Percentiles rank a stretch among this genome's conserved stretches.
Conservation (phyloP, 2,797 vertebrate genomes). For the Trichosurus vulpecula region DNA sequence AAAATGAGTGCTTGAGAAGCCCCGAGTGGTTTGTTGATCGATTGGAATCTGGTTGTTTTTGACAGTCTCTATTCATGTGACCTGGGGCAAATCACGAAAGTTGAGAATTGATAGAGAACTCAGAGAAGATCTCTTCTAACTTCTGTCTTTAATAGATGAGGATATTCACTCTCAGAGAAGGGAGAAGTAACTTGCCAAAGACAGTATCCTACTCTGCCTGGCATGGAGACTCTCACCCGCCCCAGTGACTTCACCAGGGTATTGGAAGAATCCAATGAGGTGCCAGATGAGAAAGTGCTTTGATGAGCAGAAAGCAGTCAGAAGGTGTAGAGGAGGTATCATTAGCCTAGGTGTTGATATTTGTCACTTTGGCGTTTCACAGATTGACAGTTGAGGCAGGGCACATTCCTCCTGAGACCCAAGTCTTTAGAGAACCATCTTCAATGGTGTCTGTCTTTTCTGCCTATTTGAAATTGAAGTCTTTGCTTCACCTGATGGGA, state of each 20-base stretch:
- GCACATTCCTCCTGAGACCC: not conserved
- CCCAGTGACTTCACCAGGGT: constrained; percentile 23
- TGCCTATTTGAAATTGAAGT: not conserved
- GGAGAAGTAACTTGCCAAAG: not conserved
- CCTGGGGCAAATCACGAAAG: not conserved
- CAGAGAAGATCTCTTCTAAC: constrained; percentile 18
- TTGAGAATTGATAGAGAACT: constrained; percentile 61
- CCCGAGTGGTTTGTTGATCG: constrained; percentile 65
- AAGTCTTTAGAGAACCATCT: not conserved
- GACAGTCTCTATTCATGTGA: not conserved
- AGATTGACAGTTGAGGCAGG: not conserved
- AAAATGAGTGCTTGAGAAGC: not conserved
- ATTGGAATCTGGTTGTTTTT: not conserved
- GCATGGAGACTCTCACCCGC: not conserved
- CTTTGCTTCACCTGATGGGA: not conserved
- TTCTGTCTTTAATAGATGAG: not conserved
- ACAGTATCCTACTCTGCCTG: constrained; percentile 28
- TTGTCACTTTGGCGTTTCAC: not conserved
- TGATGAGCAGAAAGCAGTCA: not conserved
- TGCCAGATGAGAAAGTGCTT: not conserved
- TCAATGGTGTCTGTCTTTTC: not conserved
- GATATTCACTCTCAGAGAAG: constrained; percentile 6
- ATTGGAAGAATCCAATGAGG: not conserved
- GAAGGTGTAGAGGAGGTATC: not conserved
- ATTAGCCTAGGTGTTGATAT: not conserved